Evolutionary conservation across 2,888 invertebrate species (phyloP).

Genomic region (Amorpha juglandis): DNA sequence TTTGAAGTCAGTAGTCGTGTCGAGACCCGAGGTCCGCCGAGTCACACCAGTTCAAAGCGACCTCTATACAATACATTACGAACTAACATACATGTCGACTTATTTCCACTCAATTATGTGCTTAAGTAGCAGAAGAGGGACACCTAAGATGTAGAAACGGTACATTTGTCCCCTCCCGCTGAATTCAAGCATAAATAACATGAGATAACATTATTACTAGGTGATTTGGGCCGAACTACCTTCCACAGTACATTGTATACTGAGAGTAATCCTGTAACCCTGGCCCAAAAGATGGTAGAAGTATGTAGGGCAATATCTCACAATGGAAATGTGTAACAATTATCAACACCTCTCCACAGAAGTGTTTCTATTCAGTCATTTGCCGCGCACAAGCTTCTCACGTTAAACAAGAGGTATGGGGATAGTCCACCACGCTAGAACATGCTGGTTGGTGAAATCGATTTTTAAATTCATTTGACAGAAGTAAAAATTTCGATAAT

Average conservation of each 20-base stretch:
- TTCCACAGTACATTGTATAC: too few species aligned
- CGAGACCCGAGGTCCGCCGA: conserved; percentile 10
- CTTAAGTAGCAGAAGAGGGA: not conserved
- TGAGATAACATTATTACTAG: not conserved
- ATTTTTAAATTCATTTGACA: too few species aligned
- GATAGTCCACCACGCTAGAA: not conserved
- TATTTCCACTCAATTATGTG: not conserved
- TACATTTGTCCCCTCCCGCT: too few species aligned
- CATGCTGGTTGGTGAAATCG: not conserved
- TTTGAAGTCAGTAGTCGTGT: conserved; percentile 9
- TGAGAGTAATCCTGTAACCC: too few species aligned
- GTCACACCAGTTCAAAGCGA: not conserved
- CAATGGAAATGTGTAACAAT: too few species aligned
- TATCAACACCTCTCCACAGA: too few species aligned
- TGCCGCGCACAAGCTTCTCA: too few species aligned
- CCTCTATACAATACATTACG: not conserved
- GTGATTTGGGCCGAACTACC: too few species aligned
- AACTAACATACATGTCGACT: not conserved
- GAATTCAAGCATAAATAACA: not conserved
- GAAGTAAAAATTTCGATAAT: too few species aligned
- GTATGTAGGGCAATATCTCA: too few species aligned
- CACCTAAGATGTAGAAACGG: not conserved
- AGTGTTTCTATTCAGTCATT: too few species aligned
- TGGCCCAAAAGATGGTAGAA: too few species aligned
- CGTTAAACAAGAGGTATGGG: not conserved